Conservation (phyloP, 2,888 invertebrate genomes). For the Cheilosia vulpina region DNA sequence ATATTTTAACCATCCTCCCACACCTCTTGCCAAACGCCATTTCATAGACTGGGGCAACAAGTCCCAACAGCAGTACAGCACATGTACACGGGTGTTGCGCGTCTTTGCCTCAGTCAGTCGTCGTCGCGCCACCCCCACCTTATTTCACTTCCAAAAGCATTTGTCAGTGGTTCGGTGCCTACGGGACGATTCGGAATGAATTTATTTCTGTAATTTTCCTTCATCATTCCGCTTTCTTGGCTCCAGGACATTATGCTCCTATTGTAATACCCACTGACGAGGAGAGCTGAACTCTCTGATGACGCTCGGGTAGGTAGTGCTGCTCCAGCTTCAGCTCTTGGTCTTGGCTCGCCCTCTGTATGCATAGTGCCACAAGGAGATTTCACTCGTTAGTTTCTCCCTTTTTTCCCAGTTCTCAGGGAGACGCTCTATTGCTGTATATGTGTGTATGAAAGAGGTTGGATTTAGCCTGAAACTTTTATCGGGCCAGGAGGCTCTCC, state of each 20-base stretch:
- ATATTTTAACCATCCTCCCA: slow-evolving; percentile 44
- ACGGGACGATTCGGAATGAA: slow-evolving; percentile 69
- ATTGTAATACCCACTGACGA: slow-evolving; percentile 70
- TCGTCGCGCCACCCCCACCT: slow-evolving; percentile 24
- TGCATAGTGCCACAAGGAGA: slow-evolving; percentile 65
- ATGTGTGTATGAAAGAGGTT: slow-evolving; percentile 56
- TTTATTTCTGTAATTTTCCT: slow-evolving; percentile 76
- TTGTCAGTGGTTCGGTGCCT: slow-evolving; percentile 67
- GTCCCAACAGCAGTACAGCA: slow-evolving; percentile 59
- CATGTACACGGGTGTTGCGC: slow-evolving; percentile 26
- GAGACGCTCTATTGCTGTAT: slow-evolving; percentile 23
- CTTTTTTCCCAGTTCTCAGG: slow-evolving; percentile 23
- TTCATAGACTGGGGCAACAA: slow-evolving; percentile 60
- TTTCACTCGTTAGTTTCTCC: slow-evolving; percentile 55
- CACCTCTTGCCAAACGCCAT: not conserved
- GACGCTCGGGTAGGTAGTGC: slow-evolving; percentile 44
- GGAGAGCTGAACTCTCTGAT: slow-evolving; percentile 59
- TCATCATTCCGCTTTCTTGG: slow-evolving; percentile 75
- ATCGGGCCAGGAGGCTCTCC: slow-evolving; percentile 57
- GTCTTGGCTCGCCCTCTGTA: not conserved
- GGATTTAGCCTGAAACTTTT: slow-evolving; percentile 60
- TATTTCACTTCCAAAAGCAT: slow-evolving; percentile 54
- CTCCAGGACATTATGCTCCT: slow-evolving; percentile 66
- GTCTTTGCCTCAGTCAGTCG: slow-evolving; percentile 54
- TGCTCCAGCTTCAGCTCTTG: slow-evolving; percentile 25